Base-by-base conservation (phyloP, 2,797 vertebrate species). In the Falco cherrug region DNA sequence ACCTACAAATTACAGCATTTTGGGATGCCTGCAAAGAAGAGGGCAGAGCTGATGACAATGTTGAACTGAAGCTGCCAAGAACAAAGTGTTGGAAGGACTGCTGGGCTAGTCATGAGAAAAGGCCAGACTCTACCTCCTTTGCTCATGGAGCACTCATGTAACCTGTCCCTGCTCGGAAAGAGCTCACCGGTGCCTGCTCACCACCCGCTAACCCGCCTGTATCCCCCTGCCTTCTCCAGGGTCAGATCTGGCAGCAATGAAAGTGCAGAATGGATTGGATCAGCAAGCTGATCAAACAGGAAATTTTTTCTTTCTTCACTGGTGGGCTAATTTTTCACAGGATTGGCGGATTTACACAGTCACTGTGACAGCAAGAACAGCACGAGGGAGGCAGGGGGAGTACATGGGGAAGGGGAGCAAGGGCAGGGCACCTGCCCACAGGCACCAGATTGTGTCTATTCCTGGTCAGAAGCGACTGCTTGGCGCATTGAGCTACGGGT, bases 121-220 rank as follows among this genome's bases (percentile, higher is more conserved):
- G 59, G 78, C 35, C 63, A 79, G 33, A 37, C 31, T 39, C 50
- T 2, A 10, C 47, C 50, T 81, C 50, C 59, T 43, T 21, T 37
- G 45, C 64, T n/a, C n/a, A 12, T 19, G 67, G 60, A 39, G 45
- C 24, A 8, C 41, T 39, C 35, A 6, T 2, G 1, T 2, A 54
- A 47, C 48, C 15, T 11, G 19, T 56, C 6, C 7, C n/a, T 9
- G n/a, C 68, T 68, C 0, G 0, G 39, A 63, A 63, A 50, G 31
- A 74, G 39, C 86, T 79, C 81, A 35, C 24, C 13, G 5, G 16
- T 25, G 28, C 15, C 65, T 10, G 2, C 59, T 76, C 59, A 3
- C 54, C 43, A 56, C 76, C 68, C 0, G 0, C 45, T 33, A 6
- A 70, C 35, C 67, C 35, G 17, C 16, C 21, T 16, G 0, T 1